Evolutionary conservation across 53 echinoderm and acorn worm genomes (phyloP).

Genomic region (Stichopus horrens): DNA sequence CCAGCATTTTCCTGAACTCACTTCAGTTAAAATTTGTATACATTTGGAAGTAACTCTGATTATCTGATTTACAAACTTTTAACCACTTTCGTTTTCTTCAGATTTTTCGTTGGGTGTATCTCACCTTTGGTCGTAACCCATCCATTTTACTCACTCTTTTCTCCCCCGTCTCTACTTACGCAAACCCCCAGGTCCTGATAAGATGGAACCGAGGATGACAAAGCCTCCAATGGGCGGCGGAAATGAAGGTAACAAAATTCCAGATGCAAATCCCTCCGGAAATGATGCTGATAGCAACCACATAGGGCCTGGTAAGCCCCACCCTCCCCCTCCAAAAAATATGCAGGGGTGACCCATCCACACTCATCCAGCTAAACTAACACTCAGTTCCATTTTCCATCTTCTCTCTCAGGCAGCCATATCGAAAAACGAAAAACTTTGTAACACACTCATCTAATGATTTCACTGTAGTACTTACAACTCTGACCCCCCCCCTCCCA

Average conservation of each 20-base stretch:
- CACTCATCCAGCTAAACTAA: constrained; percentile 9
- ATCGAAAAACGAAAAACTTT: too few species aligned
- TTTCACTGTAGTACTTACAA: too few species aligned
- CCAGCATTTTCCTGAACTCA: too few species aligned
- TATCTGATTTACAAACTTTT: too few species aligned
- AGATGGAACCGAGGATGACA: neutral
- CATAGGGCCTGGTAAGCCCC: constrained; percentile 41
- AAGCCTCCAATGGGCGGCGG: neutral
- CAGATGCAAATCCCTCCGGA: neutral
- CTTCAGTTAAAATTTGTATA: too few species aligned
- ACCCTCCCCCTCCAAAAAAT: neutral
- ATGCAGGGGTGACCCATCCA: neutral
- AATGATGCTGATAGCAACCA: constrained; percentile 35
- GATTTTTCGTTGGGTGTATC: neutral
- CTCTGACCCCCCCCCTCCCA: neutral
- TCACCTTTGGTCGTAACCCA: neutral
- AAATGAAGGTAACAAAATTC: constrained; percentile 33
- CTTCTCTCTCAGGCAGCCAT: too few species aligned
- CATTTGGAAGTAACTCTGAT: too few species aligned
- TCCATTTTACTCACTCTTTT: neutral
- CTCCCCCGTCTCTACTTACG: neutral
- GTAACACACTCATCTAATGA: too few species aligned
- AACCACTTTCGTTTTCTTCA: neutral
- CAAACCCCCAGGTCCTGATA: neutral
- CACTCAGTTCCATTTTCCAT: neutral